A percentile compares a stretch with the other conserved stretches of the same genome.
These are phyloP conservation scores for Perizoma flavofasciatum DNA, from an alignment of 2,888 invertebrate genomes.

Conservation along the genomic window DNA sequence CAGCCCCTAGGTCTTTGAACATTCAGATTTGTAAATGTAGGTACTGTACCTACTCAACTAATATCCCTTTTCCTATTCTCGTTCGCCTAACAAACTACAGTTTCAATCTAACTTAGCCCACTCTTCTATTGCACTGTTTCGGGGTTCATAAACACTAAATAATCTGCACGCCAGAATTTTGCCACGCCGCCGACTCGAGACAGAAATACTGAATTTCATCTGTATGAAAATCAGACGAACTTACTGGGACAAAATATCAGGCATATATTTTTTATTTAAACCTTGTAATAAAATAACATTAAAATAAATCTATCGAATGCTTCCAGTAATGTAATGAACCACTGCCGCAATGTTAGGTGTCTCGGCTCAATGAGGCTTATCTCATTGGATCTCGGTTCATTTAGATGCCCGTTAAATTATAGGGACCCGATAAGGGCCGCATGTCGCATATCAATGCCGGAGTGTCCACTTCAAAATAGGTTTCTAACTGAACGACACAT, in stretches of 20 bases:
- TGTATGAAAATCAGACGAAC: not conserved
- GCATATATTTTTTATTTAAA: constrained; percentile 39
- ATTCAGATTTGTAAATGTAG: not conserved
- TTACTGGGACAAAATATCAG: constrained; percentile 29
- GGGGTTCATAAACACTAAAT: constrained; percentile 58
- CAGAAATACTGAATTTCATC: constrained; percentile 7
- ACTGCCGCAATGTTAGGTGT: constrained; percentile 62
- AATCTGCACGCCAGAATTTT: constrained; percentile 46
- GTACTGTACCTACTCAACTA: constrained; percentile 9
- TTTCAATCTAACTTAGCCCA: constrained; percentile 69
- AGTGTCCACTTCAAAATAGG: constrained; percentile 58
- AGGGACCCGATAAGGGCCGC: constrained; percentile 70
- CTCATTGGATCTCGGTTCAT: constrained; percentile 78
- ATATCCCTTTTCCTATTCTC: constrained; percentile 30
- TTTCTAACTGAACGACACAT: constrained; percentile 65
- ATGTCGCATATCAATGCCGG: constrained; percentile 69
- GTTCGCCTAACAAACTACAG: constrained; percentile 48
- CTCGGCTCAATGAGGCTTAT: constrained; percentile 75
- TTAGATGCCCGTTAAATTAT: constrained; percentile 80
- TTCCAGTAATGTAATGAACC: constrained; percentile 72
- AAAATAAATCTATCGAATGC: constrained; percentile 63
- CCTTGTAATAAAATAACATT: constrained; percentile 53
- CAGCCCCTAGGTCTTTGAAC: not conserved
- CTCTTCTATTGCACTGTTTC: constrained; percentile 60
- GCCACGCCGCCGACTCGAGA: constrained; percentile 2